Base-by-base conservation (phyloP, 2,113 vertebrate genomes). In the Syrrhaptes paradoxus region DNA sequence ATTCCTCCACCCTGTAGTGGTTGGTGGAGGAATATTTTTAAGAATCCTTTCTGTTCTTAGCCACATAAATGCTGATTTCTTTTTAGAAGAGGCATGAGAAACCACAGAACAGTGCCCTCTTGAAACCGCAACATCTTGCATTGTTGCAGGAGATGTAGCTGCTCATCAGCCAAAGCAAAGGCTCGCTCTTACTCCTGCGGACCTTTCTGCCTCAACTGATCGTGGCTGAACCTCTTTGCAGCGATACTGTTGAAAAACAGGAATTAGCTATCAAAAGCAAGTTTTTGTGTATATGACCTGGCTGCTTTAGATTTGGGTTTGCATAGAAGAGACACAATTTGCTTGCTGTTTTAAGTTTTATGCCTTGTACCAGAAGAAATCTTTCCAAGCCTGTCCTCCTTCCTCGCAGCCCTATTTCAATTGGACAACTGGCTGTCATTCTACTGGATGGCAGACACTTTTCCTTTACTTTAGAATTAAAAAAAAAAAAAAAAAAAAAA, bases 1-100 rank as follows among this genome's bases (percentile, higher is more conserved):
- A 97, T 95, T 95, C 78, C 85, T 93, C n/a, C 72, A 68, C 25
- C 31, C 31, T 84, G 21, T 36, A 72, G 32, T 65, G 84, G 51
- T 45, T 70, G 21, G 24, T 61, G 65, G 65, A 65, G 78, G 29
- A 32, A 28, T 21, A 14, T 65, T 76, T 87, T 90, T 61, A 29
- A 77, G 65, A 77, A 65, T 57, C 13, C 10, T 74, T 80, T 71
- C 38, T 84, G 10, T 38, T 95, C 29, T 52, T 22, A 71, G 59
- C 9, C 34, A 61, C 45, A 67, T 4, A n/a, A 80, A 65, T 34
- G 28, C 29, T 67, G 36, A 46, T 57, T 80, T 70, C 20, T 6
- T 49, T 72, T 48, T 16, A 68, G 72, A n/a, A 89, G 20, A 94
- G 22, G 38, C n/a, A 32, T 3, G 17, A 86, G 49, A 78, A 85